Conservation (phyloP, 1,140 invertebrate genomes). For the Aphidius ervi region DNA sequence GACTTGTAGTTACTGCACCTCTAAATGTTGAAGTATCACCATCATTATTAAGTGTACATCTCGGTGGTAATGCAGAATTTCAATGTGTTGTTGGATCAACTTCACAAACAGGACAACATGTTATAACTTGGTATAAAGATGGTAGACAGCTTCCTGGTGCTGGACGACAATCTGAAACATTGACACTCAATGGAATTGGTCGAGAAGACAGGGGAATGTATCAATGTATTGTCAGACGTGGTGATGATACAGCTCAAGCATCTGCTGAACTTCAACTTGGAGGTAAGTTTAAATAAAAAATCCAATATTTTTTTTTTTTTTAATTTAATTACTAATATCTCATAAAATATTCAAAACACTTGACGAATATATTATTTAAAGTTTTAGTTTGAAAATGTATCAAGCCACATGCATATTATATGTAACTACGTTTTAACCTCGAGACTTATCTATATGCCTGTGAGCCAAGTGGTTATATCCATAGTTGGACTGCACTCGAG, state of each 20-base stretch:
- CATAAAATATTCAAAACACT: constrained; percentile 2
- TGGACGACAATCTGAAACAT: constrained; percentile 61
- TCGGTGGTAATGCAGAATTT: constrained; percentile 73
- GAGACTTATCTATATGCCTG: constrained; percentile 4
- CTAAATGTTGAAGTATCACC: constrained; percentile 69
- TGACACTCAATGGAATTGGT: constrained; percentile 66
- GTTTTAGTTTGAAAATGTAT: no score
- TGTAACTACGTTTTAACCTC: no score
- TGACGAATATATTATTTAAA: background rate
- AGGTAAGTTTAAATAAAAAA: constrained; percentile 55
- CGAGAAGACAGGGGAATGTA: constrained; percentile 81
- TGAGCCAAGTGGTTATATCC: constrained; percentile 12
- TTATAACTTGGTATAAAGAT: constrained; percentile 72
- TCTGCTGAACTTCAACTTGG: constrained; percentile 75
- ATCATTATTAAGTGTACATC: constrained; percentile 67
- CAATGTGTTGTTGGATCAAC: constrained; percentile 58
- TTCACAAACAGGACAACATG: constrained; percentile 53
- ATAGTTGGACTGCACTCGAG: constrained; percentile 18
- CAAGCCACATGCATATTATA: no score
- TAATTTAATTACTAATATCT: background rate
- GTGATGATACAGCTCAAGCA: constrained; percentile 76
- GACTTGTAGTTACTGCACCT: constrained; percentile 64
- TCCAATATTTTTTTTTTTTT: no score
- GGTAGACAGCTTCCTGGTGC: constrained; percentile 65
- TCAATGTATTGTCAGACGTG: constrained; percentile 72